Evolutionary conservation across 2,113 vertebrate species (phyloP).

Genomic region (Lycaon pictus): DNA sequence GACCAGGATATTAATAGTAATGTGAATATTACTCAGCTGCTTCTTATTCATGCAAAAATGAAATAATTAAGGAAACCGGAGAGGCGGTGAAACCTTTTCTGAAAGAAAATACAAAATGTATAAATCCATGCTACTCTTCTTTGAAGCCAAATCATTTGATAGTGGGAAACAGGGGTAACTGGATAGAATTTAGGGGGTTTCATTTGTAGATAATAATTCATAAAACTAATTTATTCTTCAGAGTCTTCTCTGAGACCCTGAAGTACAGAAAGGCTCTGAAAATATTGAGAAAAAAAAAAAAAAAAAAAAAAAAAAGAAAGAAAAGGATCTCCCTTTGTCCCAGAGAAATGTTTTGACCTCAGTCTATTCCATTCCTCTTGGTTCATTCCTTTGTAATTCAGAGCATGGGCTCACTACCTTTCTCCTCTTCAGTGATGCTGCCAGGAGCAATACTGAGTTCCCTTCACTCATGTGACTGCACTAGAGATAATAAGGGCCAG

Average conservation of each 20-base stretch:
- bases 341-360: not conserved
- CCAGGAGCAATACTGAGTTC: too few relatives aligned
- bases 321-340: not conserved
- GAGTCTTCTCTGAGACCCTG: not conserved
- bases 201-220: not conserved
- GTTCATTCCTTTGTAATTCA: not conserved
- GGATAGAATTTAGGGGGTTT: not conserved
- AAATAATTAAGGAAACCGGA: not conserved
- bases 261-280: not conserved
- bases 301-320: not conserved
- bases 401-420: not conserved
- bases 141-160: not conserved
- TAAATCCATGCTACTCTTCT: not conserved
- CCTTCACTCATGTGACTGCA: not conserved
- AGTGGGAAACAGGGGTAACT: not conserved
- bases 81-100: not conserved
- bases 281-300: constrained; percentile 6
- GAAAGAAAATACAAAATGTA: not conserved
- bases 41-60: not conserved
- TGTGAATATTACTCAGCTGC: not conserved
- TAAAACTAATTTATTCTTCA: not conserved
- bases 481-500: not conserved
- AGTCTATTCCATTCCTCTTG: not conserved
- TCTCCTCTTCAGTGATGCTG: too few relatives aligned
- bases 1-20: not conserved